A percentile compares a stretch with the other conserved stretches of the same genome.
These are phyloP conservation scores for Micoletzkya japonica DNA, from an alignment of 2,888 invertebrate species.

Conservation along the genomic window DNA sequence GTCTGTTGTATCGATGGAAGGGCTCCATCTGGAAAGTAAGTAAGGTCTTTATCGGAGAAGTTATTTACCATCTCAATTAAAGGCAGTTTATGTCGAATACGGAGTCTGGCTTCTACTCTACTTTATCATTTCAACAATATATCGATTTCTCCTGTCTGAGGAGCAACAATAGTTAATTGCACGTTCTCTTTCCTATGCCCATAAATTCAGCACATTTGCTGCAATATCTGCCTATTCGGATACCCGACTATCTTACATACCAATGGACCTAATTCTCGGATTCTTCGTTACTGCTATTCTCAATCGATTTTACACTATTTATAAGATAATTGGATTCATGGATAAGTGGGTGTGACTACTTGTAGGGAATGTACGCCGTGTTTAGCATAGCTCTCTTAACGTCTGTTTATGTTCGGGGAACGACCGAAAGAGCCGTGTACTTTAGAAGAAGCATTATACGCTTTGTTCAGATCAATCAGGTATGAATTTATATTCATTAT, in stretches of 20 bases:
- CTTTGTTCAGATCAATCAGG: conserved; percentile 46
- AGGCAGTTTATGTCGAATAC: conserved; percentile 23
- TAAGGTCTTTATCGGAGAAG: not conserved
- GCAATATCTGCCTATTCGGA: conserved; percentile 37
- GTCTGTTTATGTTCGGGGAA: conserved; percentile 51
- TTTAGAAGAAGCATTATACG: conserved; percentile 48
- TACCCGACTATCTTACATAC: conserved; percentile 40
- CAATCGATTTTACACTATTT: conserved; percentile 43
- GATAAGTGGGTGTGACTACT: conserved; percentile 40
- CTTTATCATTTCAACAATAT: conserved; percentile 5
- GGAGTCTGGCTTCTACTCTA: conserved; percentile 23
- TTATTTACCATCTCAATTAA: not conserved
- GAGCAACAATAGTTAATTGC: conserved; percentile 11
- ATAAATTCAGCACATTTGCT: conserved; percentile 34
- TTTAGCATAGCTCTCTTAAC: conserved; percentile 48
- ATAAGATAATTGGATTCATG: conserved; percentile 51
- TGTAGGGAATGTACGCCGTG: not conserved
- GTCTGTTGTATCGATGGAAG: conserved; percentile 41
- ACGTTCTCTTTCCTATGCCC: not conserved
- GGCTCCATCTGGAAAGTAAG: conserved; percentile 25
- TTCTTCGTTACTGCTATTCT: conserved; percentile 56
- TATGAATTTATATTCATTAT: not conserved
- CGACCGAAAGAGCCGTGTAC: conserved; percentile 39
- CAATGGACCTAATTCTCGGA: conserved; percentile 49
- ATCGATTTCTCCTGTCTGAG: conserved; percentile 1